Base-by-base conservation (phyloP, 2,113 vertebrate genomes). In the Furnarius figulus region DNA sequence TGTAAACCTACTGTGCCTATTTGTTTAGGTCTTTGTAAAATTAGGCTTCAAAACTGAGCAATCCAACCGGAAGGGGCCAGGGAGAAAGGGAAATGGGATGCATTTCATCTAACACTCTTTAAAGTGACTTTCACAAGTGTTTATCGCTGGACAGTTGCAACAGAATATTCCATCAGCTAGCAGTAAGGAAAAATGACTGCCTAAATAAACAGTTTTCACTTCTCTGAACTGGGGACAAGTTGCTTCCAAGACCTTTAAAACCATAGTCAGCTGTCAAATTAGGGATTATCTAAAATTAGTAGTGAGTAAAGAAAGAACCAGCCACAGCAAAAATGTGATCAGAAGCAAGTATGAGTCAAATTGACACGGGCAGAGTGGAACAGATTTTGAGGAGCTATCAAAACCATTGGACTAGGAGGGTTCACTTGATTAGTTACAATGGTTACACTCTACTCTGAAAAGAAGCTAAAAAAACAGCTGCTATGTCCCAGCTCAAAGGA, bases 221-320 rank as follows among this genome's bases (percentile, higher is more conserved):
- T 74, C 55, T 84, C 21, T 73, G n/a, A 91, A 79, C 9, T 66
- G 28, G 66, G 22, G 24, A 10, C 46, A 90, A 65, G 18, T 59
- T 88, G 93, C 18, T 79, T 79, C 22, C 58, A 58, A 39, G 19
- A 68, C 33, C 35, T 85, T 76, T 85, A 85, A 77, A 84, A 82
- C 12, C 33, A 56, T 8, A 86, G 61, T 73, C 89, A 91, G 28
- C 67, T 91, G 61, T 92, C 78, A 97, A 70, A 81, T 1, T 2
- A 91, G 24, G 52, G 55, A 89, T 85, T 87, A 93, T 28, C 63
- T 93, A 37, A 71, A 87, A 77, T 72, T 71, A 95, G 79, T 44
- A 77, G 55, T 52, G 46, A 96, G 62, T 89, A 93, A 55, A 67
- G 12, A 2, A 96, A 95, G 95, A 89, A 28, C 3, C 58, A 58